Base-by-base conservation (phyloP, 2,888 invertebrate species). In the Drosophila koepferae region DNA sequence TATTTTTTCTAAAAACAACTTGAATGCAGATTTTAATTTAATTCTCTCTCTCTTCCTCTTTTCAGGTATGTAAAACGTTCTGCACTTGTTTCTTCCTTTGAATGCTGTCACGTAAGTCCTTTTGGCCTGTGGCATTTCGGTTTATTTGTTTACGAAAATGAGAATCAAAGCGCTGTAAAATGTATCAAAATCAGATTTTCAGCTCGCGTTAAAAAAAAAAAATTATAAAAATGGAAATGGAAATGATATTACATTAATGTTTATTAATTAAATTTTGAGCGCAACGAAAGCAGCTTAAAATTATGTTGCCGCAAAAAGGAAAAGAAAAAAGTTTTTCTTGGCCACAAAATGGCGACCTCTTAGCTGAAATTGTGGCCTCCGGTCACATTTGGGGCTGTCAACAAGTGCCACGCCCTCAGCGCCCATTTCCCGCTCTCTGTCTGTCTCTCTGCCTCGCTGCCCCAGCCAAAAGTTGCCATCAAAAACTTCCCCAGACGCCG, bases 191-290 rank as follows among this genome's bases (percentile, higher is more conserved):
- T 83, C 81, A 80, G 74, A 82, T 80, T 88, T 80, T 16, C 72
- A 62, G 64, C 80, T 75, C 77, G 74, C 66, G 76, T 36, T 18
- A 31, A 34, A 63, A 41, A 56, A 71, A 56, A 80, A 69, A 81
- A 70, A 70, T 63, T 54, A 31, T 58, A 46, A n/a, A 49, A 64
- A 41, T n/a, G n/a, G 10, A 70, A 44, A 54, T 48, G 46, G 16
- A 65, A 71, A 74, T 69, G 71, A 54, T 38, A 54, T 54, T 46
- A 73, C 70, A 63, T 72, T 75, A 75, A 71, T 74, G 64, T 86
- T 79, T 77, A 77, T 89, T 85, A 89, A 85, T 89, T 85, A 89
- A 85, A 86, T 85, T 81, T 71, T 51, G 66, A 28, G 36, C 43
- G 54, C 67, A 58, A 53, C 46, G 63, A 85, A 86, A 86, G 86